Conservation (phyloP, 1,140 invertebrate genomes). For the Leptinotarsa texana region DNA sequence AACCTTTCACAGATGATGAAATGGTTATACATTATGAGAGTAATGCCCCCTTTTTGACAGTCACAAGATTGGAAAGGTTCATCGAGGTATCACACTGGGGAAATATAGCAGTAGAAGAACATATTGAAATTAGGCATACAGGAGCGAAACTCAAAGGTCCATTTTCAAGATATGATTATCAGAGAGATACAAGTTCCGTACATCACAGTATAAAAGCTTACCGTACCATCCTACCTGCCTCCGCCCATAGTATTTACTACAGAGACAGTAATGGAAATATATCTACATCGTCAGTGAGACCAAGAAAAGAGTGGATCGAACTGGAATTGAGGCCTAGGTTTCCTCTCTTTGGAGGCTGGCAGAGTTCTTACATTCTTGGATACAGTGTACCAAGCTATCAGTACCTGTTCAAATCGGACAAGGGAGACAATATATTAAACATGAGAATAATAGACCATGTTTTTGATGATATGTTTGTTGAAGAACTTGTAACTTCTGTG, state of each 20-base stretch:
- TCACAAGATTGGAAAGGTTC: constrained; percentile 79
- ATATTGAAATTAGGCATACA: constrained; percentile 87
- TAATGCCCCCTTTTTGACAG: constrained; percentile 92
- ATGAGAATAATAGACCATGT: constrained; percentile 95
- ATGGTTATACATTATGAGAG: constrained; percentile 93
- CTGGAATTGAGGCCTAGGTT: constrained; percentile 93
- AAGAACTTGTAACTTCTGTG: constrained; percentile 86
- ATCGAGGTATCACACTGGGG: constrained; percentile 99
- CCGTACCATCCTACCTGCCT: constrained; percentile 88
- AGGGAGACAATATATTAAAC: constrained; percentile 83
- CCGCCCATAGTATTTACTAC: constrained; percentile 60
- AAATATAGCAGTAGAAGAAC: constrained; percentile 96
- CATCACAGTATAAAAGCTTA: constrained; percentile 89
- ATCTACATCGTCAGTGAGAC: constrained; percentile 91
- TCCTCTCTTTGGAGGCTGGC: constrained; percentile 98
- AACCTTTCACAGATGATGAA: constrained; percentile 59
- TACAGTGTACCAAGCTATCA: constrained; percentile 98
- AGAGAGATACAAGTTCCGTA: constrained; percentile 83
- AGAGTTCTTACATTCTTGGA: constrained; percentile 90
- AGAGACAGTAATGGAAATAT: constrained; percentile 98
- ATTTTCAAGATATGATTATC: constrained; percentile 96
- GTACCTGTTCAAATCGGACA: constrained; percentile 77
- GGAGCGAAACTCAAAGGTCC: constrained; percentile 92
- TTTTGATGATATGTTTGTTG: constrained; percentile 95
- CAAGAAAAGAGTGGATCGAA: constrained; percentile 90